phyloP scores from a whole-genome alignment of 2,797 vertebrate species.

The Simalia tracyae region DNA sequence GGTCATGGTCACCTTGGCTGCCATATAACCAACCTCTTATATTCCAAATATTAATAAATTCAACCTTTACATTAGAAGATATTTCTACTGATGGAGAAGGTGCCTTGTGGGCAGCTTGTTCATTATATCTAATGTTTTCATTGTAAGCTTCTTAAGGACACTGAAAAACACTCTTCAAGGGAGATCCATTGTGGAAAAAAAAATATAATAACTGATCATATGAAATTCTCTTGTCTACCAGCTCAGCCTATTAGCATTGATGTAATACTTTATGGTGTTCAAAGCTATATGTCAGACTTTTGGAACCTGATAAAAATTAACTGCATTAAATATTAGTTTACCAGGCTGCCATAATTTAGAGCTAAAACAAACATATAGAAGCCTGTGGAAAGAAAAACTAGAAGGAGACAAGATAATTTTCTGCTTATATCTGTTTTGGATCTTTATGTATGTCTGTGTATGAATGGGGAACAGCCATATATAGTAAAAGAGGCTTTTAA shows the following conservation, averaged over 20 bases:
- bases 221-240: neutral
- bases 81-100: neutral
- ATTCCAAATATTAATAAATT: neutral
- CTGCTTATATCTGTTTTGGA: neutral
- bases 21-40: neutral
- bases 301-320: neutral
- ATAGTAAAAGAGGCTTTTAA: slow-evolving; percentile 30
- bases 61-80: neutral
- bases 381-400: neutral
- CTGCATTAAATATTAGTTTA: neutral
- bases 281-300: neutral
- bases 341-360: neutral
- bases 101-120: neutral
- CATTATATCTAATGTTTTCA: neutral
- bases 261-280: neutral
- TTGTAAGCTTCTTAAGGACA: neutral
- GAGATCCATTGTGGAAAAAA: no score
- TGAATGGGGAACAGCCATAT: neutral
- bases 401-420: neutral
- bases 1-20: neutral
- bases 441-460: slow-evolving; percentile 1
- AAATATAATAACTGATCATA: no score
- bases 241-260: neutral
- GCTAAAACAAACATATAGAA: neutral
- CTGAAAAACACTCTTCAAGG: neutral